phyloP scores from a whole-genome alignment of 2,797 vertebrate species.

The Caiman crocodilus region DNA sequence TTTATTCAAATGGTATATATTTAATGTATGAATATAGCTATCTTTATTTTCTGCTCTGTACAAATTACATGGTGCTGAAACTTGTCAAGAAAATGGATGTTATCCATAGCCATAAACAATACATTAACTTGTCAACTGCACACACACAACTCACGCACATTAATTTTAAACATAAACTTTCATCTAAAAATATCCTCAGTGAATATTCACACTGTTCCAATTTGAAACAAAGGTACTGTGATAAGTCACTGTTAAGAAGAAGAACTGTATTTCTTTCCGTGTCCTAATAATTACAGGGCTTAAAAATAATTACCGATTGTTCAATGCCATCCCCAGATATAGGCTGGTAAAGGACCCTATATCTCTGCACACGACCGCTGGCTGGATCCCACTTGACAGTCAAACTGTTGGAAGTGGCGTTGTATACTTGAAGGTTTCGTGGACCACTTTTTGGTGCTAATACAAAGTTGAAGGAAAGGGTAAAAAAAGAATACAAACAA shows the following conservation, averaged over 20 bases:
- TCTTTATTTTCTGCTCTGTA: not conserved
- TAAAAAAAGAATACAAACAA: not conserved
- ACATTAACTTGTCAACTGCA: not conserved
- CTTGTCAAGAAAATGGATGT: not conserved
- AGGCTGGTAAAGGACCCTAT: slow-evolving; percentile 87
- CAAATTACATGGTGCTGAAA: not conserved
- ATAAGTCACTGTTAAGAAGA: not conserved
- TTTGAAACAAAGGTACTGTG: slow-evolving; percentile 7
- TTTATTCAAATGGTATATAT: not conserved
- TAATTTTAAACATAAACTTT: not conserved
- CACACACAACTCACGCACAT: not conserved
- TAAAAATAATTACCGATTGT: slow-evolving; percentile 81
- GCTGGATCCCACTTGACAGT: slow-evolving; percentile 93
- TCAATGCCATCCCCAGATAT: slow-evolving; percentile 83
- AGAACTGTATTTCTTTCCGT: not conserved
- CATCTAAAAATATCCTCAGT: not conserved
- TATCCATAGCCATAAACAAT: not conserved
- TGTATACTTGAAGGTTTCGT: slow-evolving; percentile 91
- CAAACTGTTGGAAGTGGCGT: slow-evolving; percentile 90
- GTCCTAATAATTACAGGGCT: not conserved
- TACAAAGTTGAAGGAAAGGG: slow-evolving; percentile 24
- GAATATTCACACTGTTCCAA: not conserved
- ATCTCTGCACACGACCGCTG: slow-evolving; percentile 90
- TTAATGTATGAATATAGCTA: not conserved
- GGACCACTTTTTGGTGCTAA: slow-evolving; percentile 88